Base-by-base conservation (phyloP, 1,140 invertebrate species). In the Grapholita molesta region DNA sequence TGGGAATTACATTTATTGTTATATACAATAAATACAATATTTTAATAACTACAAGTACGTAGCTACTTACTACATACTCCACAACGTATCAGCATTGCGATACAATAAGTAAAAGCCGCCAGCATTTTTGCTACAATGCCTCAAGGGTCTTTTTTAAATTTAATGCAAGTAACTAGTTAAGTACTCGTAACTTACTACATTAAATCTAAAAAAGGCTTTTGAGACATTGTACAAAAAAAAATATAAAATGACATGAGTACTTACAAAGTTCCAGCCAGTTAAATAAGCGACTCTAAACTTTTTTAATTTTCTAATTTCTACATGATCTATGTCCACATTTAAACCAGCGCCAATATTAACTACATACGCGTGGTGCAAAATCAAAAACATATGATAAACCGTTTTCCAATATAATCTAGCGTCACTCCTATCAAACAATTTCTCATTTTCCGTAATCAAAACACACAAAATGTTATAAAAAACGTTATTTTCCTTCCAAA, bases 231-330 rank as follows among this genome's bases (percentile, higher is more conserved):
- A n/a, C n/a, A n/a, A n/a, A 38, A 38, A 38, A 38, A 38, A 33
- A 0, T 38, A 3, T n/a, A 5, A 65, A 69, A 42, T 25, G 67
- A 35, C 18, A 18, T 42, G 15, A 65, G 15, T 74, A 89, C 87
- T 89, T 67, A 89, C 87, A 71, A 89, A 85, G 77, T 85, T 88
- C 87, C 87, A 89, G 8, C 87, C 87, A 48, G 87, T 89, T 0
- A 89, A 67, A 48, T 80, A 86, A 3, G 71, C 84, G 5, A 65
- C 57, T 11, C 77, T 64, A 55, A 53, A 88, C 9, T 71, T 79
- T 33, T 83, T 79, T 2, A 89, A 32, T 11, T 69, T 74, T 11
- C 70, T 57, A 1, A 89, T 66, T 18, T 83, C 71, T 0, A 67
- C 55, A 11, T 76, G 53, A 0, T 55, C 11, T 53, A 76, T 73